A percentile compares a stretch with the other conserved stretches of the same genome.
Conservation (phyloP, 2,797 vertebrate genomes). For the Sciurus carolinensis region DNA sequence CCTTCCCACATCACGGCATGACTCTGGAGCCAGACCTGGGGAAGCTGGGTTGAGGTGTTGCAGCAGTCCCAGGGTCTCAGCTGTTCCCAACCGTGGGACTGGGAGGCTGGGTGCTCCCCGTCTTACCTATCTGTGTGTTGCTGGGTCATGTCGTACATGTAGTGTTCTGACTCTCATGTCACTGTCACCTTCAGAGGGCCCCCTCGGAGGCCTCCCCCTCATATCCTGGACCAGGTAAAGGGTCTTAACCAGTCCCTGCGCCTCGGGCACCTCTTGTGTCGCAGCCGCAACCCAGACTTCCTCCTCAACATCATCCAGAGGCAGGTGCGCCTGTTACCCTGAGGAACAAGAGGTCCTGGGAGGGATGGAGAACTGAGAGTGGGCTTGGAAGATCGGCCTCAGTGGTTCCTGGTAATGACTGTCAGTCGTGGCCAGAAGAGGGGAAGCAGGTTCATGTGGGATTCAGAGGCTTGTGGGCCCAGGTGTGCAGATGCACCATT, state of each 20-base stretch:
- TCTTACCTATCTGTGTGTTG: fast-evolving
- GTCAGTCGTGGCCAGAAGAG: background rate
- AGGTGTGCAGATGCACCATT: too few species aligned
- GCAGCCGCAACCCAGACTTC: slow-evolving; percentile 97
- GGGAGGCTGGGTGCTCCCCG: background rate
- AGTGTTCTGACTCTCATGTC: fast-evolving
- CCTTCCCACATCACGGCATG: fast-evolving
- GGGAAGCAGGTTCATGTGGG: too few species aligned
- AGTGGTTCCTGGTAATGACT: background rate
- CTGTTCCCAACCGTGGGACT: too few species aligned
- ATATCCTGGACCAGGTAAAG: slow-evolving; percentile 97
- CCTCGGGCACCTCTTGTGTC: slow-evolving; percentile 97
- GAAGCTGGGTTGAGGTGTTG: background rate
- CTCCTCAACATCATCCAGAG: slow-evolving; percentile 99
- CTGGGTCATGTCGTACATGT: fast-evolving
- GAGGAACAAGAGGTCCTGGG: background rate
- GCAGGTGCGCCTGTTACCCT: slow-evolving; percentile 91
- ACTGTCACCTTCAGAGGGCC: slow-evolving; percentile 92
- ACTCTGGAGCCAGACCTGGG: fast-evolving
- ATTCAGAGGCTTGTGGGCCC: background rate
- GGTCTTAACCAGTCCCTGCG: slow-evolving; percentile 97
- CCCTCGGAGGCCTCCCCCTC: slow-evolving; percentile 96
- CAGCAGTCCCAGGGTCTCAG: background rate
- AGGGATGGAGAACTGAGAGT: background rate
- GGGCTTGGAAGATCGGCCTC: background rate